Percentiles rank a stretch among this genome's conserved stretches.
Evolutionary conservation across 2,797 vertebrate genomes (phyloP).

Genomic region (Phrynocephalus vlangalii): DNA sequence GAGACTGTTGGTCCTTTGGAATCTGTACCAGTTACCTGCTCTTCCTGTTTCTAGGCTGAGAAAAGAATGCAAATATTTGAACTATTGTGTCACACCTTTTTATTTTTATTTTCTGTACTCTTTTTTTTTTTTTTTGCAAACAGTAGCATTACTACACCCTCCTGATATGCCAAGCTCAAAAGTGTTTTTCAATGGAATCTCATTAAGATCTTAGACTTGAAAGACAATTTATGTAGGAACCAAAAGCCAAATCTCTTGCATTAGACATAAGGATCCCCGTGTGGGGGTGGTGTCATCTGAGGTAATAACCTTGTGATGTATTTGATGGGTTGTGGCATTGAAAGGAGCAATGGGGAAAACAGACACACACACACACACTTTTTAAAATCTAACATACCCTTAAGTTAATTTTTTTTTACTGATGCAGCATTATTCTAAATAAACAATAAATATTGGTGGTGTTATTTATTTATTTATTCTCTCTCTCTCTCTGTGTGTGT

Average conservation of each 20-base stretch:
- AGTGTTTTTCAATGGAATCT: too few species aligned
- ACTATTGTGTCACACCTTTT: slow-evolving; percentile 48
- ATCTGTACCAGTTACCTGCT: slow-evolving; percentile 61
- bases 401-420: too few species aligned
- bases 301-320: too few species aligned
- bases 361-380: too few species aligned
- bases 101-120: slow-evolving; percentile 32
- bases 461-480: too few species aligned
- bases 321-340: too few species aligned
- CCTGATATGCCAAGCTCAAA: slow-evolving; percentile 9
- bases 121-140: slow-evolving; percentile 57
- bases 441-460: too few species aligned
- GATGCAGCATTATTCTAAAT: too few species aligned
- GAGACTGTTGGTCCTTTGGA: slow-evolving; percentile 63
- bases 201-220: slow-evolving; percentile 4
- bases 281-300: too few species aligned
- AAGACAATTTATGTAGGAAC: slow-evolving; percentile 7
- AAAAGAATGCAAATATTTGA: slow-evolving; percentile 32
- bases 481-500: too few species aligned
- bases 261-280: background rate
- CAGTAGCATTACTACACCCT: slow-evolving; percentile 33
- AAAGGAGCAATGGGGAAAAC: too few species aligned
- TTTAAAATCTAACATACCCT: too few species aligned
- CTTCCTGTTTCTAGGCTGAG: slow-evolving; percentile 53
- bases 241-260: background rate